Evolutionary conservation across 2,797 vertebrate genomes (phyloP).

Genomic region (Ctenopoma kingsleyae): DNA sequence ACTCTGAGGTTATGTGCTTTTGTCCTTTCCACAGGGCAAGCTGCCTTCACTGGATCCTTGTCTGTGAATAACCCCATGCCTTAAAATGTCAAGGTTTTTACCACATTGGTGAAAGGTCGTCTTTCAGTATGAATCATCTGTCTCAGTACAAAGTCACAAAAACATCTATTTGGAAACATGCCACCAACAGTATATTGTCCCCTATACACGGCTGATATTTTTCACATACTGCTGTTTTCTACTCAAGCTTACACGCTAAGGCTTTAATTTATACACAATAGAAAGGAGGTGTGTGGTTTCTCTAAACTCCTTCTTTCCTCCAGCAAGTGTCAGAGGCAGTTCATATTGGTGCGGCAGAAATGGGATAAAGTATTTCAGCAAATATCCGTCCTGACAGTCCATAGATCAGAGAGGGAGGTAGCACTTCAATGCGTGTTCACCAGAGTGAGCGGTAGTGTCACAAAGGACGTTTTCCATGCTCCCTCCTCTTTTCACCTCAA

Average conservation of each 20-base stretch:
- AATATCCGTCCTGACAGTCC: conserved; percentile 77
- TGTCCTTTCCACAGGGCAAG: conserved; percentile 41
- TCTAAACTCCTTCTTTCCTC: conserved; percentile 35
- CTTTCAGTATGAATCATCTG: conserved; percentile 58
- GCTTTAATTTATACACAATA: conserved; percentile 60
- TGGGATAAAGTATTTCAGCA: conserved; percentile 76
- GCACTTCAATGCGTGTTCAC: conserved; percentile 68
- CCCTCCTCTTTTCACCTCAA: conserved; percentile 70
- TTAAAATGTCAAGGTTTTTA: conserved; percentile 54
- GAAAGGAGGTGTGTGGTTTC: conserved; percentile 39
- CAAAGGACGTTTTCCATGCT: conserved; percentile 66
- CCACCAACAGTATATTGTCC: not conserved
- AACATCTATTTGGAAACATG: conserved; percentile 18
- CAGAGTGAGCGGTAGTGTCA: conserved; percentile 70
- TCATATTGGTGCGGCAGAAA: conserved; percentile 68
- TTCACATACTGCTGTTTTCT: conserved; percentile 5
- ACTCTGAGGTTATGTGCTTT: conserved; percentile 50
- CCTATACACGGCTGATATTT: conserved; percentile 12
- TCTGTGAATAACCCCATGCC: conserved; percentile 44
- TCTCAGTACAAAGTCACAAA: conserved; percentile 8
- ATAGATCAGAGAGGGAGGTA: conserved; percentile 77
- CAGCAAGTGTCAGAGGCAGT: conserved; percentile 61
- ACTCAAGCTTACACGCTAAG: conserved; percentile 16
- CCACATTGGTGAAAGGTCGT: conserved; percentile 33
- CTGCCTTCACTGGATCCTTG: conserved; percentile 23